Percentiles rank a stretch among this genome's conserved stretches.
phyloP scores from a whole-genome alignment of 2,113 vertebrate genomes.

The Solea solea region DNA sequence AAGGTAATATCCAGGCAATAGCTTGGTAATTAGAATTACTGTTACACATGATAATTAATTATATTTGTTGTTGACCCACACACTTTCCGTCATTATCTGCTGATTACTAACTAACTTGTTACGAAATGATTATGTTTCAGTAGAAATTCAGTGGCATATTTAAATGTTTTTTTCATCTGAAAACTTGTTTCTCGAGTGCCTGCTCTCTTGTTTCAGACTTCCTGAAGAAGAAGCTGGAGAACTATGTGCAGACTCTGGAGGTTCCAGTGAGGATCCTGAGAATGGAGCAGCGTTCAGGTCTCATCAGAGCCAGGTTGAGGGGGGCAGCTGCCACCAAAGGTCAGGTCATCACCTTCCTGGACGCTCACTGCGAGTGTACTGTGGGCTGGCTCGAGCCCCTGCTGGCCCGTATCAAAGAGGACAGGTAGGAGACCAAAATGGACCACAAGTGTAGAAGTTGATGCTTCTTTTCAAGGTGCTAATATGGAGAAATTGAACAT shows the following conservation, averaged over 20 bases:
- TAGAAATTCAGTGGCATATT: too few relatives aligned
- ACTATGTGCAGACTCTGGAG: slow-evolving; percentile 86
- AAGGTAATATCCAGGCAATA: too few relatives aligned
- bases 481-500: too few relatives aligned
- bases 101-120: too few relatives aligned
- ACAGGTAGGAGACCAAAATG: slow-evolving; percentile 71
- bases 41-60: too few relatives aligned
- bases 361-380: slow-evolving; percentile 97
- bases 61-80: too few relatives aligned
- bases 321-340: slow-evolving; percentile 91
- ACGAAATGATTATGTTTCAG: too few relatives aligned
- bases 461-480: too few relatives aligned
- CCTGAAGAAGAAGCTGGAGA: slow-evolving; percentile 89
- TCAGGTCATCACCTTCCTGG: slow-evolving; percentile 96
- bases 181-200: too few relatives aligned
- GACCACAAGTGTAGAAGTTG: not conserved
- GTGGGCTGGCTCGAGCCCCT: slow-evolving; percentile 94
- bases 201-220: slow-evolving; percentile 83
- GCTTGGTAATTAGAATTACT: too few relatives aligned
- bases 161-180: too few relatives aligned
- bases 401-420: slow-evolving; percentile 91
- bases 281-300: slow-evolving; percentile 95
- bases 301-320: slow-evolving; percentile 93
- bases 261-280: slow-evolving; percentile 89
- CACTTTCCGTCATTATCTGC: too few relatives aligned